Evolutionary conservation across 2,797 vertebrate genomes (phyloP), one percentile per base, ranked within the genome.

Genomic region (Cryptoblepharus egeriae): DNA sequence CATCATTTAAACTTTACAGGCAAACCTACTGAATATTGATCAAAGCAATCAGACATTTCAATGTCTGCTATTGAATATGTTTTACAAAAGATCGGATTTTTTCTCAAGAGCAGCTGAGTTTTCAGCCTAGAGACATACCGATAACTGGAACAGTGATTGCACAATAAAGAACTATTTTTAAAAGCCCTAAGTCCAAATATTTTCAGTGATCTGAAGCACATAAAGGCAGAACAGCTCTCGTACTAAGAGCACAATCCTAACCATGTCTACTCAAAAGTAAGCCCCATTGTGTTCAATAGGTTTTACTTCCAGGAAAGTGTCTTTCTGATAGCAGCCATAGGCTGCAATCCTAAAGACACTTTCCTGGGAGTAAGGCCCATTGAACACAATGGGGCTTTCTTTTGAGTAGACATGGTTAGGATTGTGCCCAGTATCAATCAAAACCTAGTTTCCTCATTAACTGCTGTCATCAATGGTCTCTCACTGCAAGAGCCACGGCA

Each of bases 141-240:
- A n/a, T n/a, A 45, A 39, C 22, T 63, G 11, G 72, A 70, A 61
- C 80, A 80, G 76, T 22, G n/a, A 65, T 20, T 20, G 67, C 39
- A 64, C 15, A 16, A 69, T 22, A 28, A 52, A 55, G 35, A 72
- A 64, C n/a, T n/a, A n/a, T n/a, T n/a, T n/a, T n/a, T n/a, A 12
- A 42, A 35, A 61, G 9, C 22, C 22, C n/a, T 4, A 42, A 16
- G 7, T 4, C 7, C 16, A 8, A 78, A 22, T 73, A 26, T 35
- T 75, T 78, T 42, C 39, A 39, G 37, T 4, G 13, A 60, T 79
- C 10, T 72, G 26, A 72, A 85, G 28, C 52, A 91, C 90, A 86
- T 69, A 88, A 89, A 89, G 81, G 79, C 61, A 68, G 79, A 16
- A 71, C 85, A 84, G 77, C 81, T 89, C 85, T 74, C 83, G 3